These are phyloP conservation scores for Eupithecia insigniata DNA, from an alignment of 2,888 invertebrate species.

Conservation along the genomic window DNA sequence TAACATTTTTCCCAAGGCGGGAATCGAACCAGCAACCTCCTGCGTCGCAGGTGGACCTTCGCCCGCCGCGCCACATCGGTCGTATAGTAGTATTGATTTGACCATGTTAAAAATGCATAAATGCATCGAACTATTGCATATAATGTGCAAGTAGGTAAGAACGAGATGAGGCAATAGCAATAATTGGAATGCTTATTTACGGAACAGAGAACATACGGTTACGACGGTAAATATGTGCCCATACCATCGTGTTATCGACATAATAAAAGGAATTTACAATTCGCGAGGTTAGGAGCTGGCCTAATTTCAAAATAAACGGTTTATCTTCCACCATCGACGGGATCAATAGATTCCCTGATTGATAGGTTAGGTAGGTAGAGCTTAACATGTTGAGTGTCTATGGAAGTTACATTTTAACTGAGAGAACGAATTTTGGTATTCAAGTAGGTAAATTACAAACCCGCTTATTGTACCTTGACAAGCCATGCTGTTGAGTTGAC, in stretches of 20 bases:
- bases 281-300: constrained; percentile 1
- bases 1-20: too few species aligned
- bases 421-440: not conserved
- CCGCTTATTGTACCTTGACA: constrained; percentile 69
- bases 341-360: constrained; percentile 9
- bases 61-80: too few species aligned
- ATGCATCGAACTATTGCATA: constrained; percentile 53
- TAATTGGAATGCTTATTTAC: constrained; percentile 32
- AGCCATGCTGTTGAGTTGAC: constrained; percentile 80
- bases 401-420: not conserved
- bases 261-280: constrained; percentile 6
- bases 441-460: constrained; percentile 39
- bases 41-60: too few species aligned
- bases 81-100: too few species aligned
- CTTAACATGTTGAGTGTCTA: not conserved
- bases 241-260: not conserved
- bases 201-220: constrained; percentile 33
- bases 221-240: constrained; percentile 17
- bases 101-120: constrained; percentile 54
- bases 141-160: constrained; percentile 41
- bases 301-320: constrained; percentile 15
- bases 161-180: constrained; percentile 27
- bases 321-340: constrained; percentile 5
- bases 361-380: not conserved
- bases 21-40: too few species aligned